Conservation (phyloP, 1,140 invertebrate species). For the Antheraea pernyi region DNA sequence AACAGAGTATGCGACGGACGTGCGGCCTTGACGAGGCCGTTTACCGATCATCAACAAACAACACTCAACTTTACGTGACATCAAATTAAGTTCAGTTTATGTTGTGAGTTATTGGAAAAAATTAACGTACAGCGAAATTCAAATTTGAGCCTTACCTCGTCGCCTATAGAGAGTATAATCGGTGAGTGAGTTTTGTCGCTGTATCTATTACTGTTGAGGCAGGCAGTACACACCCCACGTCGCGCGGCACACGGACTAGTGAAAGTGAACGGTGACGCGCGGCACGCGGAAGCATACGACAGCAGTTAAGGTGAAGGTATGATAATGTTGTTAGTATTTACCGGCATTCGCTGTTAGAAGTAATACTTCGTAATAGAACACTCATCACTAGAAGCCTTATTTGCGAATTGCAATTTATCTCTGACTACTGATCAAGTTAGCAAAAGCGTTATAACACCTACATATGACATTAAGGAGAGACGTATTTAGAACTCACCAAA, state of each 20-base stretch:
- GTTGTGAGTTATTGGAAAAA: slow-evolving; percentile 38
- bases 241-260: slow-evolving; percentile 31
- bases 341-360: slow-evolving; percentile 12
- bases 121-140: slow-evolving; percentile 15
- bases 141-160: slow-evolving; percentile 31
- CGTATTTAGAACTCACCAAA: no score
- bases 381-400: no score
- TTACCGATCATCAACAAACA: slow-evolving; percentile 18
- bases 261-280: slow-evolving; percentile 65
- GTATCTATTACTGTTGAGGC: slow-evolving; percentile 30
- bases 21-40: slow-evolving; percentile 62
- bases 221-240: slow-evolving; percentile 35
- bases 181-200: slow-evolving; percentile 15
- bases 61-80: slow-evolving; percentile 38
- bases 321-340: slow-evolving; percentile 47
- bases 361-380: slow-evolving; percentile 35
- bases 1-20: slow-evolving; percentile 44
- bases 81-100: slow-evolving; percentile 36
- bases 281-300: slow-evolving; percentile 58
- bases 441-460: no score
- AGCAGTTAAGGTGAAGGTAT: slow-evolving; percentile 58
- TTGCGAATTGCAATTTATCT: no score
- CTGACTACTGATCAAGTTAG: no score
- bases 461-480: no score
- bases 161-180: slow-evolving; percentile 36